Evolutionary conservation across 2,797 vertebrate genomes (phyloP).

Genomic region (Syncerus caffer): DNA sequence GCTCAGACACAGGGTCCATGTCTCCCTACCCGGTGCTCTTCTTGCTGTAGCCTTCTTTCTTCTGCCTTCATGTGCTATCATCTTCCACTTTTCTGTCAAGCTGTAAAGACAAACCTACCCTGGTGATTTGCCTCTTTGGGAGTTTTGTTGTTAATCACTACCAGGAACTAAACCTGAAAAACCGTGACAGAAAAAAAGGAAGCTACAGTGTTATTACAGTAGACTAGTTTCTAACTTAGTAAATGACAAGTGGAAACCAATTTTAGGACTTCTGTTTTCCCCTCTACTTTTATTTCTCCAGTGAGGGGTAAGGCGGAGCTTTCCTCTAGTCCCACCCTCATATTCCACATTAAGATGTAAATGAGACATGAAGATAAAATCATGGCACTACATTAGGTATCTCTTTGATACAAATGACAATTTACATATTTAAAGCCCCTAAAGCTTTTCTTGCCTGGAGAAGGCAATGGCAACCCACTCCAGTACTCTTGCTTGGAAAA

Average conservation of each 20-base stretch:
- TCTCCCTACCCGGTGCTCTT: neutral
- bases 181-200: neutral
- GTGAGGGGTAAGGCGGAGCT: neutral
- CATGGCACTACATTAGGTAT: neutral
- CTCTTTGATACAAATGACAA: neutral
- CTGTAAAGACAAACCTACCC: neutral
- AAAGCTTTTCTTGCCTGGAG: neutral
- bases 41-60: neutral
- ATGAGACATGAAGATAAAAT: neutral
- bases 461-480: no score
- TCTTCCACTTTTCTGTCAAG: neutral
- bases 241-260: neutral
- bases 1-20: neutral
- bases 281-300: neutral
- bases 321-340: neutral
- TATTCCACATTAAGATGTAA: constrained; percentile 3
- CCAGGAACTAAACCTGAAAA: constrained; percentile 6
- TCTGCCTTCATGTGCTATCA: neutral
- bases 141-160: constrained; percentile 41
- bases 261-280: neutral
- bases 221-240: neutral
- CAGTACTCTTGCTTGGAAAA: no score
- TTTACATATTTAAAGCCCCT: neutral
- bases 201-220: neutral
- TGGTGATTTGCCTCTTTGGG: neutral